Evolutionary conservation across 1,140 invertebrate genomes (phyloP), one percentile per base, ranked within the genome.

Genomic region (Pinna nobilis): DNA sequence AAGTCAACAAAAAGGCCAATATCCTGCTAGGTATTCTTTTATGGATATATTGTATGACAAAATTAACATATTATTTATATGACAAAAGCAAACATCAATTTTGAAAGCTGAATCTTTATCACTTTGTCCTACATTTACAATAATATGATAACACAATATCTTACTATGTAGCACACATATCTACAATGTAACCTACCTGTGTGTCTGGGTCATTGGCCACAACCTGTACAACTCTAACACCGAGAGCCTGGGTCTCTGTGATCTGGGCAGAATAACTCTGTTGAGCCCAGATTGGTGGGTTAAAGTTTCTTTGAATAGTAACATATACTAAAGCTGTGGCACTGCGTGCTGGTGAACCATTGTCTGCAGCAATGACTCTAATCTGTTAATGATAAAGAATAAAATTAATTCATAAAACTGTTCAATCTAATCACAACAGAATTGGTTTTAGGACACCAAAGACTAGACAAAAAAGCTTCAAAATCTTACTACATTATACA

Each of bases 231-330:
- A 82, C 60, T 18, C 55, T 32, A 9, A 25, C 60, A 39, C 73
- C 77, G 4, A 74, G 32, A 20, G 70, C 13, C 32, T 60, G 55
- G 37, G 60, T 76, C 50, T 83, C 78, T 20, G 20, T n/a, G 30
- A 84, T 71, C 2, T 30, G 59, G 32, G 23, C 33, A 15, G 57
- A 28, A 53, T 64, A 75, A 44, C 20, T 66, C 1, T 25, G 18
- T 9, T 33, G 15, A 3, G 53, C 20, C 63, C 68, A 85, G 1
- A 39, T 15, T 30, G 83, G 84, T 1, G 49, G 23, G 33, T 76
- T 33, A 23, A 80, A 74, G 66, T 84, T 85, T n/a, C 79, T 63
- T 6, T 32, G 47, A n/a, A 84, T 71, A 41, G 67, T 75, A 1
- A 82, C 65, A 59, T 51, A 77, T 13, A 83, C 74, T 39, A 79